A percentile compares a stretch with the other conserved stretches of the same genome.
Evolutionary conservation across 2,797 vertebrate species (phyloP).

Genomic region (Pantherophis alleghaniensis): DNA sequence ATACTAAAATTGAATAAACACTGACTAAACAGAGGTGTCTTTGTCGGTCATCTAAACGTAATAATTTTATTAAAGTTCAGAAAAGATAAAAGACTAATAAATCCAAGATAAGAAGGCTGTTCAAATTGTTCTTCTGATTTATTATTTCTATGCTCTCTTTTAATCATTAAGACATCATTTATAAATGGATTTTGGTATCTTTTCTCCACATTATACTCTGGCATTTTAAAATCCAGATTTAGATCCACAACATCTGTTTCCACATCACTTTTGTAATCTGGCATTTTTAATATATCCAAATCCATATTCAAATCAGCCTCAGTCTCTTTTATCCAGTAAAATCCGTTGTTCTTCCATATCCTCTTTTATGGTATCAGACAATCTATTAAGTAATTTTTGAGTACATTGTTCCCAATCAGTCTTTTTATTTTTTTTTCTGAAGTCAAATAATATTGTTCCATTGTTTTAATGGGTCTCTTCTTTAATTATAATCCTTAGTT

Average conservation of each 20-base stretch:
- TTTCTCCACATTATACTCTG: not conserved
- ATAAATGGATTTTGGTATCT: not conserved
- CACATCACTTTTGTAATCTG: not conserved
- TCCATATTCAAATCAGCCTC: not conserved
- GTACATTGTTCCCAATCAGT: not conserved
- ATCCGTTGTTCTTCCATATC: not conserved
- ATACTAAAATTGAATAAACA: not conserved
- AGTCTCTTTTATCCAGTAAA: not conserved
- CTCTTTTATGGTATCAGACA: not conserved
- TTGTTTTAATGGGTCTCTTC: not conserved
- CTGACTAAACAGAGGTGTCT: not conserved
- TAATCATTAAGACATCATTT: not conserved
- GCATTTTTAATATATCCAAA: not conserved
- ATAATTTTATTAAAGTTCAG: not conserved
- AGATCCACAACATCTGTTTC: not conserved
- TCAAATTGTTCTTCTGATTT: not conserved
- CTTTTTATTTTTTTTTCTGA: not conserved
- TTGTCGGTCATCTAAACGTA: not conserved
- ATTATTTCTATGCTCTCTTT: not conserved
- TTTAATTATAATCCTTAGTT: not conserved
- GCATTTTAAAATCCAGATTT: not conserved
- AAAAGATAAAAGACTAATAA: not conserved
- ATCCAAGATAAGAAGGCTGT: not conserved
- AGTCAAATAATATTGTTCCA: not conserved
- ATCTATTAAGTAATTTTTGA: not conserved